These are phyloP conservation scores for Diceros bicornis DNA, from an alignment of 2,797 vertebrate genomes.

Conservation along the genomic window DNA sequence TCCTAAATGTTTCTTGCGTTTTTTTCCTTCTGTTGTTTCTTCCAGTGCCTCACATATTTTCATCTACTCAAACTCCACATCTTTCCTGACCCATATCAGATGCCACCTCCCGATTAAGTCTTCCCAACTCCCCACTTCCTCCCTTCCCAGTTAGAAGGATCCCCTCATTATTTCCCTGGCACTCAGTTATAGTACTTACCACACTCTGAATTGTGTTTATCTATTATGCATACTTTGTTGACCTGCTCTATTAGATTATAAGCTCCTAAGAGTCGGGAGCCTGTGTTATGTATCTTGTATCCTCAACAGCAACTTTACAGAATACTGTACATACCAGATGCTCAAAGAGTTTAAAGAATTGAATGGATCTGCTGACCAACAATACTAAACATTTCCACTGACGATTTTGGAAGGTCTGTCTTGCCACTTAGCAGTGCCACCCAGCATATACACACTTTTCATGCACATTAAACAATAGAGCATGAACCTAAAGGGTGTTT, in stretches of 20 bases:
- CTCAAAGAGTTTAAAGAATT: neutral
- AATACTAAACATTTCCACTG: neutral
- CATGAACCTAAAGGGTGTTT: neutral
- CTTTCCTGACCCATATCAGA: neutral
- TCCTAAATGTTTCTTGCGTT: neutral
- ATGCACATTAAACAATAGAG: neutral
- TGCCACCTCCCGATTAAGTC: neutral
- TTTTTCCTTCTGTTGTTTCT: neutral
- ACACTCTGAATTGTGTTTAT: accelerated
- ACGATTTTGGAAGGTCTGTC: no score
- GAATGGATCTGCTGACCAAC: neutral
- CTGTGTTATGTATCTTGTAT: neutral
- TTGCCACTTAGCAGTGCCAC: accelerated
- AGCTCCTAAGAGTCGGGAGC: neutral
- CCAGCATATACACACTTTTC: neutral
- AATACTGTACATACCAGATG: neutral
- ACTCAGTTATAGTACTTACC: no score
- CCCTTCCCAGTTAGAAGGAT: neutral
- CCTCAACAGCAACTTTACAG: neutral
- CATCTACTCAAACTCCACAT: neutral
- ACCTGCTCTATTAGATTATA: neutral
- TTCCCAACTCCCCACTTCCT: neutral
- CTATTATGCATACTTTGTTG: neutral
- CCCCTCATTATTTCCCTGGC: neutral
- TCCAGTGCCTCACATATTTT: neutral